Conservation (phyloP, 1,140 invertebrate genomes). For the Tetraneura akinire region DNA sequence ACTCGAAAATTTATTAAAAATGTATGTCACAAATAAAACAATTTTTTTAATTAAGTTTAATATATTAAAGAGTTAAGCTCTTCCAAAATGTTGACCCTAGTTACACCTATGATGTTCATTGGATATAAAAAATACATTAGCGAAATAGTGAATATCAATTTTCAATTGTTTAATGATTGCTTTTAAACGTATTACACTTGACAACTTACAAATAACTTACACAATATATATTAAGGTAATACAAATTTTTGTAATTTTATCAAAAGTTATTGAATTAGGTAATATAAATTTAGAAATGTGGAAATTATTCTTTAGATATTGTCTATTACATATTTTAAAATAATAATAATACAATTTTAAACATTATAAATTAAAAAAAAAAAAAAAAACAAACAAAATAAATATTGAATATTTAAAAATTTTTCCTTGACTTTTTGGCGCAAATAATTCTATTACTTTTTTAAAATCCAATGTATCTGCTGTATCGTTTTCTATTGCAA, state of each 20-base stretch:
- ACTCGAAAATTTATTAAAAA: too few species aligned
- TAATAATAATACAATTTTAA: neutral
- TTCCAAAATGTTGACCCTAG: too few species aligned
- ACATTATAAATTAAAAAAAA: too few species aligned
- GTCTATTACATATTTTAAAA: neutral
- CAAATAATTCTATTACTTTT: constrained; percentile 6
- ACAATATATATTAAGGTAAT: neutral
- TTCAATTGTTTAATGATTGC: neutral
- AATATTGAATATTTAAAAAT: constrained; percentile 3
- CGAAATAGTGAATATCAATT: neutral
- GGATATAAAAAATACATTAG: neutral
- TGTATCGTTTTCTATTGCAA: constrained; percentile 15
- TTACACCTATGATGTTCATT: neutral
- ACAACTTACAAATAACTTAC: neutral
- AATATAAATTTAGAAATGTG: neutral
- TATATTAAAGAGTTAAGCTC: too few species aligned
- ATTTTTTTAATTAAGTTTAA: too few species aligned
- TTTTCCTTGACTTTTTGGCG: constrained; percentile 4
- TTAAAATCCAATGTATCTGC: neutral
- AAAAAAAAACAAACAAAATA: neutral
- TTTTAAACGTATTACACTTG: neutral
- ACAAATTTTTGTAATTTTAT: neutral
- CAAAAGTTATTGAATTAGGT: neutral
- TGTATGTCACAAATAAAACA: too few species aligned
- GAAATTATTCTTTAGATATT: neutral